phyloP scores from a whole-genome alignment of 2,797 vertebrate genomes.

The Xyrichtys novacula region DNA sequence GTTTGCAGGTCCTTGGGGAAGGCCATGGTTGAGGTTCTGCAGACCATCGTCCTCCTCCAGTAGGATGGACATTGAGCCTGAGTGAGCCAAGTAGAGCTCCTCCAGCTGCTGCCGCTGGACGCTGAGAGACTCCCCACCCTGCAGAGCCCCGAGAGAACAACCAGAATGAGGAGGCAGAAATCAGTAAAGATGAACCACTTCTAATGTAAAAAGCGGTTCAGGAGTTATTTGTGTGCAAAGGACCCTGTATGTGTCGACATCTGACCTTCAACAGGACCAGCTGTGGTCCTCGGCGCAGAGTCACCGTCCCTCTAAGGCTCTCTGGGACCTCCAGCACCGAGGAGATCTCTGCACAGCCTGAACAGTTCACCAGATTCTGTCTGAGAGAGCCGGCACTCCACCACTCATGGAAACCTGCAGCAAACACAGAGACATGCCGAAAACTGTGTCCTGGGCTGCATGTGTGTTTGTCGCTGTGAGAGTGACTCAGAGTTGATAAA shows the following conservation, averaged over 20 bases:
- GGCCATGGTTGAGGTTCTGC: conserved; percentile 53
- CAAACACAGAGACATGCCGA: not conserved
- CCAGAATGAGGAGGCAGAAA: not conserved
- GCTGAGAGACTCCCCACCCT: conserved; percentile 82
- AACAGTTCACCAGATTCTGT: conserved; percentile 83
- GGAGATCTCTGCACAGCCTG: conserved; percentile 82
- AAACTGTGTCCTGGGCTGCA: not conserved
- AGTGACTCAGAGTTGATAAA: too few species aligned
- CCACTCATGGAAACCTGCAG: conserved; percentile 84
- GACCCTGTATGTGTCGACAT: not conserved
- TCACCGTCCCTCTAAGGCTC: conserved; percentile 68
- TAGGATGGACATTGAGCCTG: conserved; percentile 79
- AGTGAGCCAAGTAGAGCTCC: conserved; percentile 81
- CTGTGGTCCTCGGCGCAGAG: conserved; percentile 84
- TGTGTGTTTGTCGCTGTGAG: not conserved
- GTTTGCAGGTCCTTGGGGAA: conserved; percentile 83
- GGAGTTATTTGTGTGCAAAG: not conserved
- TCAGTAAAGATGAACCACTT: not conserved
- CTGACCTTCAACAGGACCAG: conserved; percentile 92
- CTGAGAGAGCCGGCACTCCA: conserved; percentile 76
- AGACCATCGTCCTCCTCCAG: conserved; percentile 70
- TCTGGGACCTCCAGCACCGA: conserved; percentile 78
- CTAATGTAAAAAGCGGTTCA: too few species aligned
- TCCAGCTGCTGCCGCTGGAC: conserved; percentile 83
- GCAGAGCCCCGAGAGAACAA: not conserved